Conservation (phyloP, 2,888 invertebrate genomes). For the Eristalis tenax region DNA sequence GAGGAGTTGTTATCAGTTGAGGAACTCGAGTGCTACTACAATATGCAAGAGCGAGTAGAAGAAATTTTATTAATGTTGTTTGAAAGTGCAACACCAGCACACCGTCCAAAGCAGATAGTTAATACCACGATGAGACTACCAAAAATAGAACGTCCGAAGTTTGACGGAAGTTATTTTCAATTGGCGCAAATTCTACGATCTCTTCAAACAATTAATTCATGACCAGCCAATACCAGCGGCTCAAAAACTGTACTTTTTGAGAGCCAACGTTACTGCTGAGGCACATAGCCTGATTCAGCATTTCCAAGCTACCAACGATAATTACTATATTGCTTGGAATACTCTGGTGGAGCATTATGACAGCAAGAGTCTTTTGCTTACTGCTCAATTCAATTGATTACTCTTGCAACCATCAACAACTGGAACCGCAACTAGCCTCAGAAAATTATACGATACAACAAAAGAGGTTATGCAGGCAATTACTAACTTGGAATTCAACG, state of each 20-base stretch:
- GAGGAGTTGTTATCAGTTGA: too few relatives aligned
- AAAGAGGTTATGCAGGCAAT: too few relatives aligned
- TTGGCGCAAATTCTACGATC: neutral
- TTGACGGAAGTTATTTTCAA: neutral
- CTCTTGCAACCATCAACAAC: neutral
- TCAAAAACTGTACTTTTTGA: slow-evolving; percentile 1
- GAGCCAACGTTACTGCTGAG: neutral
- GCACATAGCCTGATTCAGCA: neutral
- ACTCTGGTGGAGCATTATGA: neutral
- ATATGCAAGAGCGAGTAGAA: too few relatives aligned
- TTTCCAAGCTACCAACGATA: neutral
- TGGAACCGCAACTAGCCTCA: slow-evolving; percentile 2
- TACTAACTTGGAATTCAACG: slow-evolving; percentile 10
- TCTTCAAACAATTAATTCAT: neutral
- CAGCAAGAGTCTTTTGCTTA: neutral
- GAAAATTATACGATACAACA: too few relatives aligned
- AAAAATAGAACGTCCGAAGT: slow-evolving; percentile 1
- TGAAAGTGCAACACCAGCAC: neutral
- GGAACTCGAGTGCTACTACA: too few relatives aligned
- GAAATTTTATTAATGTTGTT: neutral
- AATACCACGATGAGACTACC: slow-evolving; percentile 2
- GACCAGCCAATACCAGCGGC: neutral
- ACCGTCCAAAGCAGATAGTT: neutral
- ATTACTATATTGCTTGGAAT: neutral
- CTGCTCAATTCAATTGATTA: neutral